Conservation (phyloP, 1,140 invertebrate genomes). For the Penaeus vannamei region DNA sequence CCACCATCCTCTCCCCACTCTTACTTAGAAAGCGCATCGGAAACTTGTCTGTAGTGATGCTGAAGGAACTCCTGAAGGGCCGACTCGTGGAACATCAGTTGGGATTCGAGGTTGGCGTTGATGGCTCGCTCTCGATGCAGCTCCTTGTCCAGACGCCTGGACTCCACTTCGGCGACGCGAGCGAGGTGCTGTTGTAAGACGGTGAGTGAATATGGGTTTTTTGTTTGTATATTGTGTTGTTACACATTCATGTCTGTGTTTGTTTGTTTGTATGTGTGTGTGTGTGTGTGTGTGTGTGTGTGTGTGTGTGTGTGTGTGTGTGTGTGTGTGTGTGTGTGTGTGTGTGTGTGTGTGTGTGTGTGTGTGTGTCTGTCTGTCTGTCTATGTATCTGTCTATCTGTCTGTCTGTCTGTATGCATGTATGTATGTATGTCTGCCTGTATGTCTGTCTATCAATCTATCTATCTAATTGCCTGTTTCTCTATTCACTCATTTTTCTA, state of each 20-base stretch:
- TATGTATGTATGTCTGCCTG: neutral
- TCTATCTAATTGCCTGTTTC: too few relatives aligned
- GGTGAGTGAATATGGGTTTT: neutral
- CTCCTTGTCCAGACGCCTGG: slow-evolving; percentile 31
- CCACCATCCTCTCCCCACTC: neutral
- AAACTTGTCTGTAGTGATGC: slow-evolving; percentile 56
- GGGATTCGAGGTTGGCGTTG: slow-evolving; percentile 49
- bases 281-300: too few relatives aligned
- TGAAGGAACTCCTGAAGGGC: slow-evolving; percentile 62
- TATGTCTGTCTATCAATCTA: neutral
- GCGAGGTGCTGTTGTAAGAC: slow-evolving; percentile 41
- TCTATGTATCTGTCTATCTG: too few relatives aligned
- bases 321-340: too few relatives aligned
- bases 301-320: too few relatives aligned
- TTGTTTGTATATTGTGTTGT: too few relatives aligned
- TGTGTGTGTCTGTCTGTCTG: too few relatives aligned
- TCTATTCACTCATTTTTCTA: too few relatives aligned
- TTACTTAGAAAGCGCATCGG: slow-evolving; percentile 53
- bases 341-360: too few relatives aligned
- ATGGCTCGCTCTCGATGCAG: slow-evolving; percentile 35
- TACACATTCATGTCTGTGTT: too few relatives aligned
- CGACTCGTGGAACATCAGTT: slow-evolving; percentile 48
- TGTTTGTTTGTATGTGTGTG: too few relatives aligned
- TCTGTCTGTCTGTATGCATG: too few relatives aligned
- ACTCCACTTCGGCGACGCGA: slow-evolving; percentile 45